Base-by-base conservation (phyloP, 2,113 vertebrate genomes). In the Ceyx margarethae region DNA sequence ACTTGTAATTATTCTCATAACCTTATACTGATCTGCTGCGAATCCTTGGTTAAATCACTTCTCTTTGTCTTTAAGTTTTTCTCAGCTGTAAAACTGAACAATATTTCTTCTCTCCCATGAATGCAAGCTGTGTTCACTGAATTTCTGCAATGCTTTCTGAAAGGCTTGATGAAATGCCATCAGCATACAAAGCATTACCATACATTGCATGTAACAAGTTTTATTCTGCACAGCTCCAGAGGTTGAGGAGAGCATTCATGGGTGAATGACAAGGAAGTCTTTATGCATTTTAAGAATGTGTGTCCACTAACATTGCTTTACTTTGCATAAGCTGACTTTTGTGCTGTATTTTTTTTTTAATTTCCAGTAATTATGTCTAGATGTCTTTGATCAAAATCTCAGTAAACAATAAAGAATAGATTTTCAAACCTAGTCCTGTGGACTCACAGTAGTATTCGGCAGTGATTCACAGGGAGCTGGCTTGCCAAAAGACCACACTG, bases 81-180 rank as follows among this genome's bases (percentile, higher is more conserved):
- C 65, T 90, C 21, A 67, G 53, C 42, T 93, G 37, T 62, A 78
- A 85, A 77, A 25, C 22, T 33, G 57, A 74, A 76, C 13, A 2
- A 18, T 66, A 82, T 78, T 94, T 85, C 45, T 69, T 92, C 19
- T 85, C 66, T 75, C 14, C 19, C 6, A 11, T 48, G 43, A 93
- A 72, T 51, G 20, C 79, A 72, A 54, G 20, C 79, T 72, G 2
- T 40, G 11, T 83, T 82, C 84, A 65, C 42, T 90, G 42, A 65
- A 43, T 65, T 80, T 95, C 91, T 92, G 62, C 87, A 69, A 62
- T 88, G 42, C 79, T 91, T 96, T 85, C 93, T 92, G 93, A 69
- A 94, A 85, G 62, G 31, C 56, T 95, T 93, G 84, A 81, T 89
- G 72, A 97, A 96, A 94, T 96, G 65, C 8, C 56, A 7, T 48